These are phyloP conservation scores for Hippopotamyrus pictus DNA, from an alignment of 2,797 vertebrate genomes.

Conservation along the genomic window DNA sequence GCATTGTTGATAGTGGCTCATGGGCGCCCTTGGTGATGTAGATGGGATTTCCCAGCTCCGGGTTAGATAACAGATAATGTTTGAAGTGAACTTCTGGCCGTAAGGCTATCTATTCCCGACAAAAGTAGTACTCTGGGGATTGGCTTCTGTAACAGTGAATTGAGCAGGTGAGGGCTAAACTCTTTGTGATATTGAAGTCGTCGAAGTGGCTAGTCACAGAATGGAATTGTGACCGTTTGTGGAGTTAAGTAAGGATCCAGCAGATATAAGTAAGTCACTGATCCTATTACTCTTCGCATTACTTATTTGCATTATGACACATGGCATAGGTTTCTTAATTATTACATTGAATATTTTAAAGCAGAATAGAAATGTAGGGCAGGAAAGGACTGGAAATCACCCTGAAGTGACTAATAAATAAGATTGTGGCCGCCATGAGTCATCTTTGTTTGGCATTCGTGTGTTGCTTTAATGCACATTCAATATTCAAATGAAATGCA, in stretches of 20 bases:
- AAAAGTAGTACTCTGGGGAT: background rate
- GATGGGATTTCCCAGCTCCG: conserved; percentile 2
- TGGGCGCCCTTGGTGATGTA: conserved; percentile 42
- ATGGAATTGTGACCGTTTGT: background rate
- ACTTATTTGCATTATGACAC: background rate
- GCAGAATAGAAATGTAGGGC: background rate
- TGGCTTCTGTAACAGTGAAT: background rate
- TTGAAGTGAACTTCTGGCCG: conserved; percentile 17
- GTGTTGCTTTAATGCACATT: background rate
- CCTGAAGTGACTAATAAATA: background rate
- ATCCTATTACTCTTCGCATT: background rate
- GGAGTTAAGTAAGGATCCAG: background rate
- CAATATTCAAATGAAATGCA: conserved; percentile 24
- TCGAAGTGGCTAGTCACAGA: background rate
- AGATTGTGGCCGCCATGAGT: background rate
- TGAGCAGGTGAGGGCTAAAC: conserved; percentile 5
- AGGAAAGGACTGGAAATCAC: background rate
- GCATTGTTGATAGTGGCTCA: conserved; percentile 23
- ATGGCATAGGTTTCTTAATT: background rate
- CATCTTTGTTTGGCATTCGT: conserved; percentile 11
- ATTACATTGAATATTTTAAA: conserved; percentile 9
- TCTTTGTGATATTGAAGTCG: background rate
- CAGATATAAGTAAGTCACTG: background rate
- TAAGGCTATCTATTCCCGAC: conserved; percentile 1
- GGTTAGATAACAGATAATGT: conserved; percentile 23